A percentile compares a stretch with the other conserved stretches of the same genome.
Evolutionary conservation across 2,113 vertebrate species (phyloP).

Genomic region (Camelus dromedarius): DNA sequence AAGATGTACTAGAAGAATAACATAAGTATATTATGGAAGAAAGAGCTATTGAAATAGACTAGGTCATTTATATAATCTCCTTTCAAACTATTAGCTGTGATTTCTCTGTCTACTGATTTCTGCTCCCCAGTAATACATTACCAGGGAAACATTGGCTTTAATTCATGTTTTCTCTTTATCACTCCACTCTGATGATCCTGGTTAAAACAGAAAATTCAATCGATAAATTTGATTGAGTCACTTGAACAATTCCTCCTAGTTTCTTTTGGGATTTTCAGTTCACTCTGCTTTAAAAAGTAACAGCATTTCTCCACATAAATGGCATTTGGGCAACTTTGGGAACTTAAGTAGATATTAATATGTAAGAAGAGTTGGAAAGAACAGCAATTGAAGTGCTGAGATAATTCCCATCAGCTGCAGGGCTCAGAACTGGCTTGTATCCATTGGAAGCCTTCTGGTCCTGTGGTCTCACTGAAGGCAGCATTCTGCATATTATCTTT

Average conservation of each 20-base stretch:
- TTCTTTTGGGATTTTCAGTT: not conserved
- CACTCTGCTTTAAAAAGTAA: not conserved
- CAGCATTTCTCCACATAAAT: not conserved
- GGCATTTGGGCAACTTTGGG: conserved; percentile 30
- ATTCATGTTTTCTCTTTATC: not conserved
- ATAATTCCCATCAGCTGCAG: conserved; percentile 65
- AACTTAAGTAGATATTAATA: conserved; percentile 51
- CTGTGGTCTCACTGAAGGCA: conserved; percentile 43
- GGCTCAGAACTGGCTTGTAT: conserved; percentile 43
- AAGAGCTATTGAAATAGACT: not conserved
- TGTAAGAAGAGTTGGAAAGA: conserved; percentile 59
- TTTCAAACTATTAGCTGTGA: not conserved
- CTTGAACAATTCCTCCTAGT: not conserved
- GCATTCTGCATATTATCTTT: conserved; percentile 41
- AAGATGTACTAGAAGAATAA: not conserved
- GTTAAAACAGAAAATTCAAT: not conserved
- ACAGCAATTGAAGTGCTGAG: conserved; percentile 42
- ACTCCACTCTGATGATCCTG: not conserved
- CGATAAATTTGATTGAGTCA: not conserved
- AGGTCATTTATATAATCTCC: not conserved
- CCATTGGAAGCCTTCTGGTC: conserved; percentile 56
- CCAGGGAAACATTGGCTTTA: not conserved
- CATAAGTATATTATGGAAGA: not conserved
- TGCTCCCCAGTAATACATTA: not conserved
- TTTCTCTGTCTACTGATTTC: not conserved